These are phyloP conservation scores for Uropsilus gracilis DNA, from an alignment of 2,113 vertebrate genomes.

Conservation along the genomic window DNA sequence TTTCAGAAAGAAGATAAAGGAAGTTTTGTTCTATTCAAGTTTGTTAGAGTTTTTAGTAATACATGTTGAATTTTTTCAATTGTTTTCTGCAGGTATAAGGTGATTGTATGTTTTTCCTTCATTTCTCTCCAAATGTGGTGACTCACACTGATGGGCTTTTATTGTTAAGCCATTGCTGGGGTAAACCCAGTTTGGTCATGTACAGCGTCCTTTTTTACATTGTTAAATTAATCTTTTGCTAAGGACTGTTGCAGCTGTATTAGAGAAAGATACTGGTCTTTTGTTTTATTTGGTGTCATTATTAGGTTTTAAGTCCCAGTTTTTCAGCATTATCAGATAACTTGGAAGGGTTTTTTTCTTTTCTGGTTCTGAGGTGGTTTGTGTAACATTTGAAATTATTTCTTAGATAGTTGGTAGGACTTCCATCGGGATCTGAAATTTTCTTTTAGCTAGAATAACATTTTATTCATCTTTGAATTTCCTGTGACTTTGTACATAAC, in stretches of 20 bases:
- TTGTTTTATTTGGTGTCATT: neutral
- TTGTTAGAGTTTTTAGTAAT: neutral
- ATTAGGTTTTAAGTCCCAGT: neutral
- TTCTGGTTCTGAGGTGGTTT: neutral
- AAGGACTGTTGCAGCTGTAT: neutral
- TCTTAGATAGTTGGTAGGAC: neutral
- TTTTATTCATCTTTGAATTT: slow-evolving; percentile 2
- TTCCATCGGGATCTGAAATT: neutral
- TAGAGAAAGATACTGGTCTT: neutral
- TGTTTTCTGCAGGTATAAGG: neutral
- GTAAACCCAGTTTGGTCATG: neutral
- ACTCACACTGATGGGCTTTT: neutral
- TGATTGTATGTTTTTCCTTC: neutral
- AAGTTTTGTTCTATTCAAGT: neutral
- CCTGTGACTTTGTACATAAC: neutral
- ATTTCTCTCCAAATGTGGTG: neutral
- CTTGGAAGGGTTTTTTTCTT: neutral
- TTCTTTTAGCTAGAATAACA: slow-evolving; percentile 7
- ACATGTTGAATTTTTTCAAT: neutral
- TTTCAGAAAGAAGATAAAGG: neutral
- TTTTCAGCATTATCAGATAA: neutral
- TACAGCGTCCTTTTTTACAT: neutral
- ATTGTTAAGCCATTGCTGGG: neutral
- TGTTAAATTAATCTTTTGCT: neutral
- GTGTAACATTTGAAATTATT: slow-evolving; percentile 1